A percentile compares a stretch with the other conserved stretches of the same genome.
Conservation (phyloP, 2,888 invertebrate genomes). For the Eupithecia dodoneata region DNA sequence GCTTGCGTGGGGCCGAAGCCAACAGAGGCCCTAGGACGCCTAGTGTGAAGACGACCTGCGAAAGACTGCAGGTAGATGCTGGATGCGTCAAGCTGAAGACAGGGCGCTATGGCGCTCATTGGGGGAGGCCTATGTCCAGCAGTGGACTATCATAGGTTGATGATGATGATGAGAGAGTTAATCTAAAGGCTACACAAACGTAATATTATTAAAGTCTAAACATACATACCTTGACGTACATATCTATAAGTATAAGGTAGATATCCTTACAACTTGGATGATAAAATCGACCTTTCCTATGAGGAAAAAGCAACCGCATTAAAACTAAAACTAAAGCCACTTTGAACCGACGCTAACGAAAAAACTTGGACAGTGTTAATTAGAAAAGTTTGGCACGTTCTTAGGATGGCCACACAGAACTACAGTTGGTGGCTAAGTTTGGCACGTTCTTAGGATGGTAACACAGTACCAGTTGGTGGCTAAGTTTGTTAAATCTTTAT, state of each 20-base stretch:
- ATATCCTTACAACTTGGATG: neutral
- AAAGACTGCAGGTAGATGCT: too few species aligned
- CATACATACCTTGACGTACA: neutral
- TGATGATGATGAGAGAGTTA: too few species aligned
- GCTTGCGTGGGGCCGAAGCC: too few species aligned
- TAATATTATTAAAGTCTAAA: too few species aligned
- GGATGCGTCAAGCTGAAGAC: too few species aligned
- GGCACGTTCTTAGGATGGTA: constrained; percentile 43
- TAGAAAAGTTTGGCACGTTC: constrained; percentile 68
- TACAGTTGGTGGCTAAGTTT: constrained; percentile 54
- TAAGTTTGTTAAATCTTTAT: neutral
- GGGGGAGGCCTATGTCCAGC: too few species aligned
- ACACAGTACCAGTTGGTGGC: constrained; percentile 26
- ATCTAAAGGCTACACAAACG: too few species aligned
- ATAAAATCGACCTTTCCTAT: constrained; percentile 11
- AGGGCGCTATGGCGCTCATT: too few species aligned
- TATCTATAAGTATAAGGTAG: neutral
- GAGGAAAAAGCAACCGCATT: constrained; percentile 49
- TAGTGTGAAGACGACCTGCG: too few species aligned
- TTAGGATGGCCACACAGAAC: constrained; percentile 36
- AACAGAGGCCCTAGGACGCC: too few species aligned
- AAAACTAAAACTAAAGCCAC: constrained; percentile 68
- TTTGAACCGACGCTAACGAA: constrained; percentile 65
- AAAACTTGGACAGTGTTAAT: constrained; percentile 74
- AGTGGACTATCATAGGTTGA: too few species aligned